These are phyloP conservation scores for Corythornis vintsioides DNA, from an alignment of 2,113 vertebrate genomes.

Conservation along the genomic window DNA sequence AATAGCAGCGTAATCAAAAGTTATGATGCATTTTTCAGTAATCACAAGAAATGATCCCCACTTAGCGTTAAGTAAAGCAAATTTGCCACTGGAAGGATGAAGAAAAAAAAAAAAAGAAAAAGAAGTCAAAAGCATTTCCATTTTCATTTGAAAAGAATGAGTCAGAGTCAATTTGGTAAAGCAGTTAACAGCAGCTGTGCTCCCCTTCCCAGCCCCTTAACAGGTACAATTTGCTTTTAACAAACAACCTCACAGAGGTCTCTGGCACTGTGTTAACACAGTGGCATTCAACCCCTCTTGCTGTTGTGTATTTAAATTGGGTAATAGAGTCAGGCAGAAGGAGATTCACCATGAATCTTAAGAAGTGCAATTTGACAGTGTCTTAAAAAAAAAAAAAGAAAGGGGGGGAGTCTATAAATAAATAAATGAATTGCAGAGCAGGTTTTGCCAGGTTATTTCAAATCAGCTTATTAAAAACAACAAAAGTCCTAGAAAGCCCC, in stretches of 20 bases:
- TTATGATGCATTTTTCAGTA: slow-evolving; percentile 82
- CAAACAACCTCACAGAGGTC: slow-evolving; percentile 74
- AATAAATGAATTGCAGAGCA: slow-evolving; percentile 25
- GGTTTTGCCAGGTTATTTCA: slow-evolving; percentile 5
- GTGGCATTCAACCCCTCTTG: slow-evolving; percentile 59
- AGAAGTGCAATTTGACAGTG: slow-evolving; percentile 67
- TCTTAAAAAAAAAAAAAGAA: background rate
- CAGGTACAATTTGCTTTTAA: slow-evolving; percentile 81
- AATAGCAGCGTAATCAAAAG: slow-evolving; percentile 77
- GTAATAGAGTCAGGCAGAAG: slow-evolving; percentile 60
- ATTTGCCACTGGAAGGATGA: slow-evolving; percentile 59
- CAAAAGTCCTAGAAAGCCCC: background rate
- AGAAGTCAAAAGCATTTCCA: slow-evolving; percentile 75
- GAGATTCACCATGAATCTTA: slow-evolving; percentile 65
- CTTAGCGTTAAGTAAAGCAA: slow-evolving; percentile 79
- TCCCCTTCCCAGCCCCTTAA: slow-evolving; percentile 63
- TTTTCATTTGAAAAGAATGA: slow-evolving; percentile 77
- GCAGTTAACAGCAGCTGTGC: slow-evolving; percentile 71
- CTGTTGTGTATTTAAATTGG: slow-evolving; percentile 75
- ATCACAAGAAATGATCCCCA: slow-evolving; percentile 81
- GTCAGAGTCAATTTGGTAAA: slow-evolving; percentile 77
- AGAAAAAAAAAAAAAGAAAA: background rate
- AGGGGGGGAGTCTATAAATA: background rate
- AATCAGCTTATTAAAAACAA: background rate
- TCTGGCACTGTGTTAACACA: slow-evolving; percentile 66